A percentile compares a stretch with the other conserved stretches of the same genome.
Conservation (phyloP, 2,113 vertebrate species). For the Isichthys henryi region DNA sequence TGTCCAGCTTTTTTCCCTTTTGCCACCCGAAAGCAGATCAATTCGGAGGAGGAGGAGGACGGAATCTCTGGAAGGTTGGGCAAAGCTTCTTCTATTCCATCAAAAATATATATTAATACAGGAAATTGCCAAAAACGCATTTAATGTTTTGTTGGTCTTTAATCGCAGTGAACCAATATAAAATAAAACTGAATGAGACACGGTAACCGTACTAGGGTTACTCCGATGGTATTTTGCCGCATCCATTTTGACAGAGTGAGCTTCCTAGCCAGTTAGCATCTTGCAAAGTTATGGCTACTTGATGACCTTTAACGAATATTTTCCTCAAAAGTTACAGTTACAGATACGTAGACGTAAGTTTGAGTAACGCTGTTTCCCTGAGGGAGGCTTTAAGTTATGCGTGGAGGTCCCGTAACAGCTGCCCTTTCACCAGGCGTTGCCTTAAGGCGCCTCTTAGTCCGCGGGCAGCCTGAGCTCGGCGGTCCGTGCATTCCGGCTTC, state of each 20-base stretch:
- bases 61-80: conserved; percentile 5
- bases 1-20: neutral
- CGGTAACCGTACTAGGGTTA: neutral
- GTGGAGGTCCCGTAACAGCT: neutral
- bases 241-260: conserved; percentile 25
- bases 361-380: neutral
- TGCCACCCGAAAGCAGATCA: conserved; percentile 17
- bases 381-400: neutral
- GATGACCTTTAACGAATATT: neutral
- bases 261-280: neutral
- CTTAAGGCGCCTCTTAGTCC: neutral
- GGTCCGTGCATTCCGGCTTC: neutral
- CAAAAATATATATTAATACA: neutral
- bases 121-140: neutral
- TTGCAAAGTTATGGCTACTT: neutral
- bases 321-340: neutral
- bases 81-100: neutral
- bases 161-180: neutral
- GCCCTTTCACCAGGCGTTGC: neutral
- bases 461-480: neutral
- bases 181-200: neutral
- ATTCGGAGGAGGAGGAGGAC: conserved; percentile 16
- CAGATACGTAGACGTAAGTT: neutral
- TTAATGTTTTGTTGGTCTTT: neutral
- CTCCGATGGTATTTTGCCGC: conserved; percentile 9